Percentiles rank a stretch among this genome's conserved stretches.
Conservation (phyloP, 1,140 invertebrate species). For the Drosophila sucinea region DNA sequence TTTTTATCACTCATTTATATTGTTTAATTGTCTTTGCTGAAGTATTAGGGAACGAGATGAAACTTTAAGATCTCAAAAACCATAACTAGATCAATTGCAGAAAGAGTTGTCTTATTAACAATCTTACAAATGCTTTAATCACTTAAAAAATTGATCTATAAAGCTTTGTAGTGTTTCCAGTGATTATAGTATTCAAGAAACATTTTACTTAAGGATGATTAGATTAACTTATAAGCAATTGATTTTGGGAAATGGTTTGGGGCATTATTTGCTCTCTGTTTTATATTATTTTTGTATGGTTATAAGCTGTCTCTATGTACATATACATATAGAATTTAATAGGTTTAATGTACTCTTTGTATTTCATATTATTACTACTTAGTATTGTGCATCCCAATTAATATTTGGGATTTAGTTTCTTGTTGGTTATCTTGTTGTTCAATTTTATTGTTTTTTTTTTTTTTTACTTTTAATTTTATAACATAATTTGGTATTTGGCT, state of each 20-base stretch:
- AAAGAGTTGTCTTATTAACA: too few relatives aligned
- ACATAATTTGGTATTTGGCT: slow-evolving; percentile 82
- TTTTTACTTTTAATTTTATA: slow-evolving; percentile 51
- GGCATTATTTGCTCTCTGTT: background rate
- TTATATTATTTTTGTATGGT: slow-evolving; percentile 20
- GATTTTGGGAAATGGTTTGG: background rate
- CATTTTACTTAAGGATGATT: too few relatives aligned
- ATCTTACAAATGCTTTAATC: too few relatives aligned
- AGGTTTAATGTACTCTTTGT: background rate
- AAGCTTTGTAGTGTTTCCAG: too few relatives aligned
- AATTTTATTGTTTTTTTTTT: slow-evolving; percentile 33
- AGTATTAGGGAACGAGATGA: too few relatives aligned
- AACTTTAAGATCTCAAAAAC: too few relatives aligned
- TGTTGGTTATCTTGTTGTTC: slow-evolving; percentile 20
- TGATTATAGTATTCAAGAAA: background rate
- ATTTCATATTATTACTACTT: too few relatives aligned
- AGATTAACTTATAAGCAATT: background rate
- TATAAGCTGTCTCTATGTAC: slow-evolving; percentile 1
- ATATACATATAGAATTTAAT: background rate
- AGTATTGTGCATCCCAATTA: slow-evolving; percentile 35
- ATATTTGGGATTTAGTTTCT: slow-evolving; percentile 1
- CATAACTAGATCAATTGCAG: too few relatives aligned
- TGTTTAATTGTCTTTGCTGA: background rate
- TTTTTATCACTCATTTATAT: slow-evolving; percentile 11
- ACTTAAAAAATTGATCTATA: background rate